A percentile compares a stretch with the other conserved stretches of the same genome.
phyloP scores from a whole-genome alignment of 2,888 invertebrate species.

The Dryobota labecula region DNA sequence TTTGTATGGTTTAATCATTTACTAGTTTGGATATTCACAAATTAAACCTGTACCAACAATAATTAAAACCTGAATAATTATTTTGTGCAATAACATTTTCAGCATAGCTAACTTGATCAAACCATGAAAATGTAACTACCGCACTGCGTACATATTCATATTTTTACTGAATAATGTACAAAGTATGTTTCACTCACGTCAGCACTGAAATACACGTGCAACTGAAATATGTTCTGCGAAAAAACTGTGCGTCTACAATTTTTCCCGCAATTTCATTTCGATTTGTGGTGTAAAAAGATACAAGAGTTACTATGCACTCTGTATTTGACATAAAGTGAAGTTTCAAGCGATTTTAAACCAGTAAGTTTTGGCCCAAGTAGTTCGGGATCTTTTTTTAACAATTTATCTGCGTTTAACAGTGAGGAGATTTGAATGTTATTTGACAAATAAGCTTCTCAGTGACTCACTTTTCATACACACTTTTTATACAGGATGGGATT shows the following conservation, averaged over 20 bases:
- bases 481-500: too few species aligned
- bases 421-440: neutral
- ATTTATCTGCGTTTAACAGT: neutral
- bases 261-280: neutral
- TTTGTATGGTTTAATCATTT: neutral
- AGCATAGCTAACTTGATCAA: neutral
- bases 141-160: slow-evolving; percentile 55
- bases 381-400: neutral
- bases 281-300: slow-evolving; percentile 21
- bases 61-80: neutral
- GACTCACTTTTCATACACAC: neutral
- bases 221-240: slow-evolving; percentile 37
- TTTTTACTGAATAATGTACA: slow-evolving; percentile 51
- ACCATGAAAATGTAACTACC: slow-evolving; percentile 33
- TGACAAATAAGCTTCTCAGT: neutral
- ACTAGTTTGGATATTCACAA: neutral
- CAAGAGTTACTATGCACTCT: neutral
- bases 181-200: slow-evolving; percentile 37
- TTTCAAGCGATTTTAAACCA: neutral
- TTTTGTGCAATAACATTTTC: neutral
- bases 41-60: neutral
- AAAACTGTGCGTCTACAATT: slow-evolving; percentile 19
- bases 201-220: slow-evolving; percentile 34
- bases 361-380: neutral
- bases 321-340: neutral